Base-by-base conservation (phyloP, 1,140 invertebrate genomes). In the Leptinotarsa texana region DNA sequence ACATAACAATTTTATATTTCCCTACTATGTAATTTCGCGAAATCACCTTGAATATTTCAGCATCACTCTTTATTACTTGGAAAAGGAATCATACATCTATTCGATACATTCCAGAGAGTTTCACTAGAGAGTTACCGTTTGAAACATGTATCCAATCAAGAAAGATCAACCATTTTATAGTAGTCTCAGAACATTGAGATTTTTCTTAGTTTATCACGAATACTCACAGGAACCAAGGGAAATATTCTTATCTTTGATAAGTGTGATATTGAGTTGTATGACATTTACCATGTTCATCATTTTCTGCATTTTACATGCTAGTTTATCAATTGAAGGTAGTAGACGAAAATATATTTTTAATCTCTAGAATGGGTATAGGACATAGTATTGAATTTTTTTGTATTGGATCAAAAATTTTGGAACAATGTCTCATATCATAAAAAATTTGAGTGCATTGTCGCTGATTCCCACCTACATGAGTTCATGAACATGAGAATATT, bases 161-260 rank as follows among this genome's bases (percentile, higher is more conserved):
- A 65, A 24, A 11, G 21, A 65, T 13, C 1, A 15, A 33, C 11
- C 63, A 33, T 65, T 65, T 33, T 65, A 65, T 13, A 24, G 21
- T 22, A 65, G 63, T 21, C 63, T 65, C 1, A 65, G 22, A 65
- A 65, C 63, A 65, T 21, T 65, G 21, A 65, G 63, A 65, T 65
- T 65, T 65, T 65, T 65, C 27, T 22, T 65, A 15, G 22, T 65
- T 65, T 65, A 65, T 22, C 21, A 11, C 22, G 63, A 65, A 15
- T 24, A n/a, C n/a, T 15, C 13, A 33, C 6, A 65, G 21, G 27
- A 65, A 22, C 21, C 27, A 11, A 13, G 4, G 2, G 11, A 24
- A 17, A 65, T 65, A 15, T 13, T 65, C 4, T 13, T 21, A 65
- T 21, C n/a, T 65, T 22, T 11, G 15, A 65, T 65, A n/a, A 65